A percentile compares a stretch with the other conserved stretches of the same genome.
Evolutionary conservation across 2,797 vertebrate species (phyloP).

Genomic region (Garrulus glandarius): DNA sequence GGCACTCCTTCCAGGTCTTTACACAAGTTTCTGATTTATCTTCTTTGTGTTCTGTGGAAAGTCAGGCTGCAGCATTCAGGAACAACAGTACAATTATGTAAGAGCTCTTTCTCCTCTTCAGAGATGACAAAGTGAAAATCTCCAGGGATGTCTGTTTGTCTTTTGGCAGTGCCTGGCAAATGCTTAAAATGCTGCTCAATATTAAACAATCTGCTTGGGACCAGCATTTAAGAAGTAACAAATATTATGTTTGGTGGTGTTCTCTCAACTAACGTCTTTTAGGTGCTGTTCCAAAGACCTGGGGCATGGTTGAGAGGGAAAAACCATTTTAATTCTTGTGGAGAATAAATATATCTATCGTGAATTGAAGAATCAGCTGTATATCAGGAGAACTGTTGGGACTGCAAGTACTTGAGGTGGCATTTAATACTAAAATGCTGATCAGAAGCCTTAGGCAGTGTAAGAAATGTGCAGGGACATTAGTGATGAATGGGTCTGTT

Average conservation of each 20-base stretch:
- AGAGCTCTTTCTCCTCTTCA: neutral
- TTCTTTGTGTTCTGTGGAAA: neutral
- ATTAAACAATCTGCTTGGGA: neutral
- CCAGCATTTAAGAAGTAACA: neutral
- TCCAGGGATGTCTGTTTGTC: constrained; percentile 8
- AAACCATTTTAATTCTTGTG: neutral
- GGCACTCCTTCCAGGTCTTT: neutral
- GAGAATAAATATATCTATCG: neutral
- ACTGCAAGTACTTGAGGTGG: neutral
- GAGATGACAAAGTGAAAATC: neutral
- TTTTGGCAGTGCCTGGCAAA: neutral
- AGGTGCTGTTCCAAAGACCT: neutral
- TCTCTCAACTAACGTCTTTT: neutral
- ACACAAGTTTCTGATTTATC: neutral
- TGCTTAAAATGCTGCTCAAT: neutral
- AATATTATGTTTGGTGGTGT: neutral
- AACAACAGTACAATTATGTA: neutral
- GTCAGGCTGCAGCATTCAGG: neutral
- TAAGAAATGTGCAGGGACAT: neutral
- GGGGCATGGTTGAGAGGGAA: neutral
- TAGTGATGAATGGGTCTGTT: neutral
- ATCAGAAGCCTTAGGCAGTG: neutral
- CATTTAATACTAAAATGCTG: neutral
- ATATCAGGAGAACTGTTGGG: neutral
- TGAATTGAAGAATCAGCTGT: neutral